Evolutionary conservation across 1,140 invertebrate genomes (phyloP).

Genomic region (Gonatopus flavifemur): DNA sequence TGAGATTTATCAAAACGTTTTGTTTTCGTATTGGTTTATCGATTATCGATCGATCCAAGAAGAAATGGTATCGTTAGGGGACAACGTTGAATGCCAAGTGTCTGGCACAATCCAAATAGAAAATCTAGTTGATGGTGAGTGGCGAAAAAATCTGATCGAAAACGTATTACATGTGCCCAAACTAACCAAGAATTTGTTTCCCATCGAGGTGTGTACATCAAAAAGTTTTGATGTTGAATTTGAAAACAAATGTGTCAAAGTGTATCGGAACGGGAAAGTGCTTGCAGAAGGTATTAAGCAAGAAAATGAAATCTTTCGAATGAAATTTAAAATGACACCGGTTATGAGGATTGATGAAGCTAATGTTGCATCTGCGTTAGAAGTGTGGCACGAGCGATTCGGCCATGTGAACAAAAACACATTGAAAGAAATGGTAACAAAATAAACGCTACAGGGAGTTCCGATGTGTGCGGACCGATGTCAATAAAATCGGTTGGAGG

Average conservation of each 20-base stretch:
- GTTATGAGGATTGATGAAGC: background rate
- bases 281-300: constrained; percentile 18
- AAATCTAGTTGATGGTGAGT: constrained; percentile 4
- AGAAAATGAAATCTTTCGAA: constrained; percentile 9
- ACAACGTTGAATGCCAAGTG: background rate
- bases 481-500: constrained; percentile 22
- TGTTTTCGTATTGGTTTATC: too few species aligned
- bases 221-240: constrained; percentile 13
- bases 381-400: too few species aligned
- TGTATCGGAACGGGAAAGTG: constrained; percentile 9
- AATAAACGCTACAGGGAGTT: background rate
- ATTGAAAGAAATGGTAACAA: constrained; percentile 1
- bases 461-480: background rate
- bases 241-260: background rate
- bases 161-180: constrained; percentile 19
- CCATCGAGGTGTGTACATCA: constrained; percentile 14
- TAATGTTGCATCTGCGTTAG: background rate
- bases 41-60: background rate
- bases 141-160: constrained; percentile 2
- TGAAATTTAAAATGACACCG: constrained; percentile 1
- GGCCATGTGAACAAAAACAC: too few species aligned
- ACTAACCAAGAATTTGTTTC: constrained; percentile 20
- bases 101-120: constrained; percentile 12
- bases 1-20: too few species aligned
- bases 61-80: background rate